phyloP scores from a whole-genome alignment of 2,888 invertebrate genomes.

The Kryphioiulus occultus region DNA sequence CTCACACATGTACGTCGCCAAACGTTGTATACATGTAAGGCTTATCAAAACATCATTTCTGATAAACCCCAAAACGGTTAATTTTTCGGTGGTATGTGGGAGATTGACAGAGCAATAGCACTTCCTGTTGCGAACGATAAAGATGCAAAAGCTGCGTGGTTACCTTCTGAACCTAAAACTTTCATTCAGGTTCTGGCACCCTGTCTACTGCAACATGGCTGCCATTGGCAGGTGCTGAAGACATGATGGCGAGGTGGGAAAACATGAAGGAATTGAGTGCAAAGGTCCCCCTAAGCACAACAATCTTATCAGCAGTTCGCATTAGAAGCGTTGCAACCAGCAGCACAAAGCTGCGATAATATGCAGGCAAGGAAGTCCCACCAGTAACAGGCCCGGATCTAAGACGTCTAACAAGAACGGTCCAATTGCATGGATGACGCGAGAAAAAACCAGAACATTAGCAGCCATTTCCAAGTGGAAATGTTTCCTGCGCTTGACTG shows the following conservation, averaged over 20 bases:
- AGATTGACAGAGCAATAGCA: constrained; percentile 25
- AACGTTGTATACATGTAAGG: background rate
- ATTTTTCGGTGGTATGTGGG: background rate
- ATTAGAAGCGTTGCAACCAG: background rate
- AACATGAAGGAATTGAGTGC: constrained; percentile 15
- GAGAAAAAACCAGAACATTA: background rate
- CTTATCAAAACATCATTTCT: background rate
- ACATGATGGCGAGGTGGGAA: constrained; percentile 22
- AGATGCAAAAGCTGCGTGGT: background rate
- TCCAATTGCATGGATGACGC: background rate
- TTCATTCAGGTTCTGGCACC: background rate
- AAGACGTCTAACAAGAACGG: constrained; percentile 2
- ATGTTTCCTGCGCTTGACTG: constrained; percentile 40
- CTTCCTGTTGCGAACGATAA: constrained; percentile 24
- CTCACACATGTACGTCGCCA: too few relatives aligned
- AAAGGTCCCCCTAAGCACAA: background rate
- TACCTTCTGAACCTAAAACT: background rate
- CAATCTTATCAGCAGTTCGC: background rate
- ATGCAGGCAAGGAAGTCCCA: background rate
- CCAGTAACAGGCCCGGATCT: background rate
- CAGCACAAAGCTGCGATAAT: background rate
- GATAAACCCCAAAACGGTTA: background rate
- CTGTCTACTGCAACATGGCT: background rate
- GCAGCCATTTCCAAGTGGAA: constrained; percentile 31
- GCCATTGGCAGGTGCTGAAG: constrained; percentile 8